Base-by-base conservation (phyloP, 2,888 invertebrate genomes). In the Melipona bicolor region DNA sequence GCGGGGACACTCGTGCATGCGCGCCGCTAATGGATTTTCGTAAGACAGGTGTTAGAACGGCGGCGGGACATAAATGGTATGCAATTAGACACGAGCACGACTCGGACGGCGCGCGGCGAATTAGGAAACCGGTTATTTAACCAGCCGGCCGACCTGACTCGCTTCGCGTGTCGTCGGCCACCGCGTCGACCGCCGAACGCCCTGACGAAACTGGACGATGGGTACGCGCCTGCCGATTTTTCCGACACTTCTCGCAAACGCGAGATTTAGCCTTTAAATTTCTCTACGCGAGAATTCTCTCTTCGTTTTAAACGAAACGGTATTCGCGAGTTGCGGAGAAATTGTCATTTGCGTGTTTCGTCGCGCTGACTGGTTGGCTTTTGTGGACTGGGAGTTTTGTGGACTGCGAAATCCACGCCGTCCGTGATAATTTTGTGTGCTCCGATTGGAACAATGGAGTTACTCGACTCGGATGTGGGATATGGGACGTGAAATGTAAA, bases 101-200 rank as follows among this genome's bases (percentile, higher is more conserved):
- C 83, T 88, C 78, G 78, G 76, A 85, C 80, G 80, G 79, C 67
- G 76, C 67, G 73, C 69, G 81, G 84, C 89, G 89, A 92, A 91
- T 91, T 90, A 89, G 89, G 87, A 89, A 91, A 92, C 91, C 89
- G 91, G 91, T 92, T 90, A 88, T 85, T 89, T 89, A 88, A 87
- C 84, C 85, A 85, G 79, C 82, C 85, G 9, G 43, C 43, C 43
- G 43, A 43, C 43, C 86, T 75, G 77, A 78, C 87, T 88, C 87
- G 81, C 85, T 89, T 85, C 83, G 87, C 79, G 83, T 81, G 83
- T 81, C 75, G 81, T 43, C 50, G 75, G 52, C 19, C 32, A 69
- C 50, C 80, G 69, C 15, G 64, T 77, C 83, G 71, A 27, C 27
- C 27, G 27, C 27, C 81, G 79, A 73, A 61, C 64, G 70, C 54